phyloP scores from a whole-genome alignment of 1,140 invertebrate species.

The Neomicropteryx cornuta region DNA sequence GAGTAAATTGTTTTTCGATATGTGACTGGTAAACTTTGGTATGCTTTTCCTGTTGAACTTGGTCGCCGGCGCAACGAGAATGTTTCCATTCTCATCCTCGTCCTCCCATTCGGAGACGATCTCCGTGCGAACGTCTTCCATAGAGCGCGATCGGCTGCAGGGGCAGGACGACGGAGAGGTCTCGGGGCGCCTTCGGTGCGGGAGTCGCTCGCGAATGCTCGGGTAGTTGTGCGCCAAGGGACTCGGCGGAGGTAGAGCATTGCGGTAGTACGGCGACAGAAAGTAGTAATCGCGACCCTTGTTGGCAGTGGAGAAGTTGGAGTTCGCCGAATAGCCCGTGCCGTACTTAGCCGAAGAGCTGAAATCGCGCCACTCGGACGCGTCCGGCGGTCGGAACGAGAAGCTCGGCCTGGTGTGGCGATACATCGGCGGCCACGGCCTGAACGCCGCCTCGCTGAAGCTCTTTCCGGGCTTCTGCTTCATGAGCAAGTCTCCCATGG shows the following conservation, averaged over 20 bases:
- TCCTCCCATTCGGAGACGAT: constrained; percentile 53
- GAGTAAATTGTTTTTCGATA: constrained; percentile 30
- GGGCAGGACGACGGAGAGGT: constrained; percentile 38
- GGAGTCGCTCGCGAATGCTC: constrained; percentile 34
- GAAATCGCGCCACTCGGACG: constrained; percentile 35
- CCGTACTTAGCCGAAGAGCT: constrained; percentile 34
- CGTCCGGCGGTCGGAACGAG: constrained; percentile 47
- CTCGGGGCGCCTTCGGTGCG: constrained; percentile 25
- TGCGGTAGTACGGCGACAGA: constrained; percentile 54
- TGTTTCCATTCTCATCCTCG: constrained; percentile 45
- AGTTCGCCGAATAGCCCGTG: constrained; percentile 40
- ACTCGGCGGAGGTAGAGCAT: constrained; percentile 46
- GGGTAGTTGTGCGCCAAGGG: constrained; percentile 30
- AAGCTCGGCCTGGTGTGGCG: constrained; percentile 42
- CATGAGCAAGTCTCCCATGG: constrained; percentile 29
- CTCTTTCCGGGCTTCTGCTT: constrained; percentile 39
- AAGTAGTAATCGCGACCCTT: constrained; percentile 60
- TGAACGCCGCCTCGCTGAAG: constrained; percentile 30
- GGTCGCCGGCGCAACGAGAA: constrained; percentile 36
- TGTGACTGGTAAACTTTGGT: no score
- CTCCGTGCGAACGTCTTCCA: constrained; percentile 56
- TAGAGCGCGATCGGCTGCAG: constrained; percentile 50
- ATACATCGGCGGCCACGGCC: constrained; percentile 50
- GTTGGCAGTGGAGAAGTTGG: constrained; percentile 30
- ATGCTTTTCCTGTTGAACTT: constrained; percentile 30